Evolutionary conservation across 1,140 invertebrate genomes (phyloP).

Genomic region (Cotesia typhae): DNA sequence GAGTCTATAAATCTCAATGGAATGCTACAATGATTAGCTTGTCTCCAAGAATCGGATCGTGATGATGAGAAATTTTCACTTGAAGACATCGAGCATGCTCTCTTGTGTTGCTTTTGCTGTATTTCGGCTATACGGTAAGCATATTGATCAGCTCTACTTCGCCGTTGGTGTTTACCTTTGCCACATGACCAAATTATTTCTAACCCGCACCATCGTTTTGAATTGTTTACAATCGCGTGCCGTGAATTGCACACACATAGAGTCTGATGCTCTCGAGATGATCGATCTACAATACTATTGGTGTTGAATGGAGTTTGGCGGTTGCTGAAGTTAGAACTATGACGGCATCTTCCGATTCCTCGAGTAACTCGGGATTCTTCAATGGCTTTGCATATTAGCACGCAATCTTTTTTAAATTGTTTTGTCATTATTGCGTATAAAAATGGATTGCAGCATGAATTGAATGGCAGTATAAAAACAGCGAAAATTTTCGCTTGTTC

Average conservation of each 20-base stretch:
- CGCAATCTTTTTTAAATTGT: slow-evolving; percentile 97
- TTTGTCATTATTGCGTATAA: slow-evolving; percentile 96
- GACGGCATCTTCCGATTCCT: slow-evolving; percentile 83
- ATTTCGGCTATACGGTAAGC: slow-evolving; percentile 84
- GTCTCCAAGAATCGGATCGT: slow-evolving; percentile 82
- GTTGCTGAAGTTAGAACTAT: slow-evolving; percentile 90
- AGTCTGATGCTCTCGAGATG: slow-evolving; percentile 74
- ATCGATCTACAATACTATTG: slow-evolving; percentile 82
- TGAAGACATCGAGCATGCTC: slow-evolving; percentile 84
- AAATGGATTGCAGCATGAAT: slow-evolving; percentile 97
- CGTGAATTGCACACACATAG: slow-evolving; percentile 78
- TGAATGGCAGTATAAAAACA: slow-evolving; percentile 93
- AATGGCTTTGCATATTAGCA: slow-evolving; percentile 92
- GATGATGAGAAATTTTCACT: slow-evolving; percentile 91
- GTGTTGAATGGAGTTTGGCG: slow-evolving; percentile 88
- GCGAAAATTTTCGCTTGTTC: slow-evolving; percentile 97
- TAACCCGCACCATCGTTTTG: slow-evolving; percentile 51
- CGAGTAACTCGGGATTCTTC: slow-evolving; percentile 90
- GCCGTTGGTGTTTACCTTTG: slow-evolving; percentile 53
- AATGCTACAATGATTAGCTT: slow-evolving; percentile 77
- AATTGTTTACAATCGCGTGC: slow-evolving; percentile 62
- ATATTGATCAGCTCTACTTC: slow-evolving; percentile 74
- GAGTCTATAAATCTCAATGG: slow-evolving; percentile 79
- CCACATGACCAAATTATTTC: slow-evolving; percentile 55
- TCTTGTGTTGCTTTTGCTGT: slow-evolving; percentile 77